Base-by-base conservation (phyloP, 1,140 invertebrate genomes). In the Centruroides sculpturatus region DNA sequence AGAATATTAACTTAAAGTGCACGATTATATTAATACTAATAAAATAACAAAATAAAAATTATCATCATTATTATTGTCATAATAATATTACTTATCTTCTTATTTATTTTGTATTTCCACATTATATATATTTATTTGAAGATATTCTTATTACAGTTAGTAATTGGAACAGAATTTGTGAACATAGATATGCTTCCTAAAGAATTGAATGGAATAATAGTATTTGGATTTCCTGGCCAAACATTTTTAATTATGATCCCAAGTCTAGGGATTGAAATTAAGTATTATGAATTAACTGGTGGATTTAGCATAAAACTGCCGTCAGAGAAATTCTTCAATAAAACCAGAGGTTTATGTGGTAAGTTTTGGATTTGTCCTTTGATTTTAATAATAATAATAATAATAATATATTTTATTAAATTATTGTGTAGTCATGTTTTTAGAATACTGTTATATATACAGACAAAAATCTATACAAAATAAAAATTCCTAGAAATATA, bases 311-410 rank as follows among this genome's bases (percentile, higher is more conserved):
- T 89, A 3, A 79, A 76, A 59, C 48, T 81, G 4, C 86, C 87
- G 0, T 87, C 86, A 1, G 80, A 82, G 54, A 75, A 83, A 34
- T 89, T 87, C 71, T 79, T 77, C 11, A 81, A 81, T 60, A 80
- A 80, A 57, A 81, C 84, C 46, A 84, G 88, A 72, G 88, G 87
- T 49, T 71, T 90, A 1, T 90, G 87, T 70, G 87, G 87, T 56
- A 79, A 83, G 66, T 59, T 41, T 41, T 23, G 23, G 41, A 41
- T 41, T 41, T 41, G 5, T 41, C 8, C 0, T 41, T 6, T 41
- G 12, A n/a, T 35, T 13, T 55, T 50, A 10, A 53, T 35, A 34
- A 55, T 60, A 23, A 23, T 23, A 23, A 23, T 23, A 23, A 23
- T 23, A n/a, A n/a, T n/a, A n/a, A n/a, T n/a, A n/a, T 23, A 23